Conservation (phyloP, 2,888 invertebrate genomes). For the Trilocha varians region DNA sequence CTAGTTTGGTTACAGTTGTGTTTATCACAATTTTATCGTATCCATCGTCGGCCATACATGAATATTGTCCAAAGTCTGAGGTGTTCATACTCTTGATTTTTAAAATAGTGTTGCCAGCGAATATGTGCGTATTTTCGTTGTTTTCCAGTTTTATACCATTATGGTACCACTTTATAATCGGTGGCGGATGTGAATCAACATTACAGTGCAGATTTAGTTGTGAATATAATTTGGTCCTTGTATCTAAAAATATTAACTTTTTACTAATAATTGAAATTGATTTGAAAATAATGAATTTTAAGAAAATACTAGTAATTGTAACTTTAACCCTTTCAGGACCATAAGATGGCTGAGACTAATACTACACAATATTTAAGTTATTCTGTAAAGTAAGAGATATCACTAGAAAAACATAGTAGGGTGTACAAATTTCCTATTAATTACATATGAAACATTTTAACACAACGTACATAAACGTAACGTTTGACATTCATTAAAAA, state of each 20-base stretch:
- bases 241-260: conserved; percentile 28
- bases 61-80: conserved; percentile 57
- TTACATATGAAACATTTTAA: too few relatives aligned
- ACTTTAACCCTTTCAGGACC: too few relatives aligned
- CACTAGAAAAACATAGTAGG: too few relatives aligned
- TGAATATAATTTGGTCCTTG: conserved; percentile 37
- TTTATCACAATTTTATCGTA: conserved; percentile 36
- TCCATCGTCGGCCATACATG: conserved; percentile 66
- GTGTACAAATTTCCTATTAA: too few relatives aligned
- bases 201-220: conserved; percentile 33
- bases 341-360: too few relatives aligned
- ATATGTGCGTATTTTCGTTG: conserved; percentile 22
- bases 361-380: too few relatives aligned
- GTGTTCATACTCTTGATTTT: conserved; percentile 39
- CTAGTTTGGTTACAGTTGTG: conserved; percentile 16
- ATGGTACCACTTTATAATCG: conserved; percentile 39
- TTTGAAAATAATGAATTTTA: too few relatives aligned
- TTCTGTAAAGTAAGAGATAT: too few relatives aligned
- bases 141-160: conserved; percentile 32
- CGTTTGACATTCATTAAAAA: too few relatives aligned
- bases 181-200: conserved; percentile 32
- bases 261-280: too few relatives aligned
- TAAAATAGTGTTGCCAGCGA: conserved; percentile 28
- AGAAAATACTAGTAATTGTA: too few relatives aligned
- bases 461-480: too few relatives aligned